Evolutionary conservation across 2,888 invertebrate genomes (phyloP).

Genomic region (Meganola albula): DNA sequence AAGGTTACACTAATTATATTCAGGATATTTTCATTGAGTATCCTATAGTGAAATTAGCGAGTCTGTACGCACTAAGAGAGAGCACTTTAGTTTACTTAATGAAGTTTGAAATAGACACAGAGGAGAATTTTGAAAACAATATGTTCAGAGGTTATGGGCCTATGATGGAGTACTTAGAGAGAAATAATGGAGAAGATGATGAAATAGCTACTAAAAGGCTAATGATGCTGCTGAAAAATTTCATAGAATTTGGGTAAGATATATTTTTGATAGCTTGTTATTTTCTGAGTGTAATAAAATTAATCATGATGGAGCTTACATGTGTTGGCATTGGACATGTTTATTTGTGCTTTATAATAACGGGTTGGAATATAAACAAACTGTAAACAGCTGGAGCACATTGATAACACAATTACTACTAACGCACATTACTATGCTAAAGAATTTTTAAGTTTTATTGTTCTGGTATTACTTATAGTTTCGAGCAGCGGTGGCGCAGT

Average conservation of each 20-base stretch:
- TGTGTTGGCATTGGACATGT: too few species aligned
- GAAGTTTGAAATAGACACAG: conserved; percentile 29
- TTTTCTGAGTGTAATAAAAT: too few species aligned
- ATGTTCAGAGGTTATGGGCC: conserved; percentile 28
- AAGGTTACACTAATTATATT: conserved; percentile 46
- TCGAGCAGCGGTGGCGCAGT: too few species aligned
- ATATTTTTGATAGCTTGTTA: background rate
- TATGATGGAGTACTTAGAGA: conserved; percentile 41
- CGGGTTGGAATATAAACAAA: too few species aligned
- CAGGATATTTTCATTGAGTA: conserved; percentile 53
- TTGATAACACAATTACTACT: too few species aligned
- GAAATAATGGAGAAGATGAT: conserved; percentile 24
- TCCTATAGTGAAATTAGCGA: conserved; percentile 49
- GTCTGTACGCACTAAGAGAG: conserved; percentile 42
- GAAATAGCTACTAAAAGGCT: conserved; percentile 35
- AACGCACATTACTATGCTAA: too few species aligned
- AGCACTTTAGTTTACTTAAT: conserved; percentile 48
- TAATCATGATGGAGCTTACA: too few species aligned
- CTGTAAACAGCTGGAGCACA: too few species aligned
- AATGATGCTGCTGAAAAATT: conserved; percentile 46
- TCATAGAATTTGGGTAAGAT: conserved; percentile 55
- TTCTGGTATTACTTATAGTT: too few species aligned
- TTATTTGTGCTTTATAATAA: too few species aligned
- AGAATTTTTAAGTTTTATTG: too few species aligned
- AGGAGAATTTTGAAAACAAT: too few species aligned